Conservation (phyloP, 1,140 invertebrate genomes). For the Eurosta solidaginis region DNA sequence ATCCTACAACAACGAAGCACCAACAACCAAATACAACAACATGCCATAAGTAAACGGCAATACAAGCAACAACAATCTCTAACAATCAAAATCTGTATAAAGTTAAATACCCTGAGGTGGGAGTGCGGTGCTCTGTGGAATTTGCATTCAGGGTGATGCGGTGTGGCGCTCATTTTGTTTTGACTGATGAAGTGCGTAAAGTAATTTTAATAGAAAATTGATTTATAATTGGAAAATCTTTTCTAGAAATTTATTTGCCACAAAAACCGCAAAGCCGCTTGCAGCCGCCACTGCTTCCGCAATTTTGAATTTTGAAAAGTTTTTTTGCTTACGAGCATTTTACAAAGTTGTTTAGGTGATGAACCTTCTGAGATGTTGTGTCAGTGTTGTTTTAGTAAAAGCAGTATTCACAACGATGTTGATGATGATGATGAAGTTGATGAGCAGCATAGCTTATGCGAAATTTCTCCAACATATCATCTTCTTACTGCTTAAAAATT, state of each 20-base stretch:
- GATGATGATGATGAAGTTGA: background rate
- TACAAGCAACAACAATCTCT: background rate
- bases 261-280: constrained; percentile 45
- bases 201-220: constrained; percentile 59
- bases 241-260: constrained; percentile 59
- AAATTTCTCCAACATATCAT: background rate
- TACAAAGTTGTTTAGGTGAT: background rate
- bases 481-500: background rate
- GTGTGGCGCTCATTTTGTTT: background rate
- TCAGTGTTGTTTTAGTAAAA: background rate
- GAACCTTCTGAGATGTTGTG: background rate
- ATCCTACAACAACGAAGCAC: no score
- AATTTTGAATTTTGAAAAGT: background rate
- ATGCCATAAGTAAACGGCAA: background rate
- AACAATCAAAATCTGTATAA: background rate
- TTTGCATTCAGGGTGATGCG: background rate
- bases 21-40: background rate
- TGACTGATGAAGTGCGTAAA: constrained; percentile 30
- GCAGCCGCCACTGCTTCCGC: background rate
- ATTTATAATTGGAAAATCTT: constrained; percentile 59
- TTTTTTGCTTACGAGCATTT: background rate
- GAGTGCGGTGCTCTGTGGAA: background rate
- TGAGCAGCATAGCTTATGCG: background rate
- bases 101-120: background rate
- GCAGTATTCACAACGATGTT: background rate